Base-by-base conservation (phyloP, 2,888 invertebrate species). In the Sceliomorpha sp. region DNA sequence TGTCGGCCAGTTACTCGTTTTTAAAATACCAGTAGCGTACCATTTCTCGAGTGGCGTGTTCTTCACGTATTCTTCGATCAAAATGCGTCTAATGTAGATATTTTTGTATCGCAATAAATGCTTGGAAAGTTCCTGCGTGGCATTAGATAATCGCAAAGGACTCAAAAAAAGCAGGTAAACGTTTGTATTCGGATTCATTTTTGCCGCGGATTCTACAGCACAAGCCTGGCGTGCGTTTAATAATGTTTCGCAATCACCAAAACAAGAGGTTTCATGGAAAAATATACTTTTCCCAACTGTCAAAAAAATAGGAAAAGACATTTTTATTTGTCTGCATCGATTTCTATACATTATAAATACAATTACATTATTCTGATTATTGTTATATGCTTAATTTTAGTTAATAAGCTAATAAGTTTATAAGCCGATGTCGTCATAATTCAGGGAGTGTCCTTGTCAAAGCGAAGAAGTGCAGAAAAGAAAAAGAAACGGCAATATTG, bases 201-300 rank as follows among this genome's bases (percentile, higher is more conserved):
- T 88, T 0, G 93, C 92, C 0, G 93, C 93, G 0, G 93, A 93
- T 86, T 94, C 94, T 0, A 93, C 90, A 0, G 93, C 92, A 80
- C 93, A 94, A 0, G 92, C 92, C 78, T 94, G 92, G 10, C 93
- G 88, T 0, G 91, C 79, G 12, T 89, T 89, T 24, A 93, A 80
- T 0, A 85, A 80, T 5, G 90, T 83, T 3, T 80, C 81, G 0
- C 79, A 76, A 2, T 89, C 89, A 0, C 86, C 89, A 62, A 88
- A 89, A 75, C 93, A 93, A 0, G 92, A 92, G 0, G 93, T 93
- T 78, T 93, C 93, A 72, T 91, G 91, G 77, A 94, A 93, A 81
- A 93, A 93, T 70, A 93, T 92, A 7, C 91, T 91, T 10, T 82
- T 80, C 10, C 89, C 88, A 40, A 85, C 58, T 45, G 44, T 27